phyloP scores from a whole-genome alignment of 2,797 vertebrate genomes.

The Pseudotriccus pelzelni region DNA sequence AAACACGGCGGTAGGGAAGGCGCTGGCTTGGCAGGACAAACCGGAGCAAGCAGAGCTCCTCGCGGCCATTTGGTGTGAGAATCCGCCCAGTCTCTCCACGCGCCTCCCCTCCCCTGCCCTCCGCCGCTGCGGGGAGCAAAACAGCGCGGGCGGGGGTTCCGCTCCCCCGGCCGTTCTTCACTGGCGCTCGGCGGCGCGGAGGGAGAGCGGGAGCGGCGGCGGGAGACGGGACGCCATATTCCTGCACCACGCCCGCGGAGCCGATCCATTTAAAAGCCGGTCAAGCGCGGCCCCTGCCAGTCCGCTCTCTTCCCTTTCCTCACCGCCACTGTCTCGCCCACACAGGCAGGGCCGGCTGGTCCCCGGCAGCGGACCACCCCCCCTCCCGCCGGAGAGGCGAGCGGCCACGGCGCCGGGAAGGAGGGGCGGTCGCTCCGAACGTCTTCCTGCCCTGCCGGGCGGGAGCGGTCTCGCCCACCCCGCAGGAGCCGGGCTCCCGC shows the following conservation, averaged over 20 bases:
- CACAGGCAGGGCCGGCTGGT: not conserved
- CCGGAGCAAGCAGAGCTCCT: not conserved
- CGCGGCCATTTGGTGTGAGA: not conserved
- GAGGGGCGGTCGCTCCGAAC: not conserved
- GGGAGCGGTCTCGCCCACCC: not conserved
- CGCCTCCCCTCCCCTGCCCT: not conserved
- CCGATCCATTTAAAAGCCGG: slow-evolving; percentile 63
- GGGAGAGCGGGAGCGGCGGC: slow-evolving; percentile 43
- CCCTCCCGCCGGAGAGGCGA: not conserved
- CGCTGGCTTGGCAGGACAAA: not conserved
- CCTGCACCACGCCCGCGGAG: slow-evolving; percentile 86
- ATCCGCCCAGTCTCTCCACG: not conserved
- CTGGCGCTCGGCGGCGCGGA: not conserved
- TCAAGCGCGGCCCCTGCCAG: not conserved
- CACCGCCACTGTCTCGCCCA: not conserved
- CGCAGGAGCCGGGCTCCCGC: not conserved
- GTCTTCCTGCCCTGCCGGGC: not conserved
- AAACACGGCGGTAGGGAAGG: not conserved
- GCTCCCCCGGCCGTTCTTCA: not conserved
- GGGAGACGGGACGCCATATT: slow-evolving; percentile 88
- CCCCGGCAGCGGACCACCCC: not conserved
- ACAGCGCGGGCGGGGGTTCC: not conserved
- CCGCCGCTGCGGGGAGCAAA: not conserved
- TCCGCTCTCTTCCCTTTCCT: not conserved
- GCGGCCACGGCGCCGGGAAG: not conserved